phyloP scores from a whole-genome alignment of 2,113 vertebrate species.

The Amazona vittata region DNA sequence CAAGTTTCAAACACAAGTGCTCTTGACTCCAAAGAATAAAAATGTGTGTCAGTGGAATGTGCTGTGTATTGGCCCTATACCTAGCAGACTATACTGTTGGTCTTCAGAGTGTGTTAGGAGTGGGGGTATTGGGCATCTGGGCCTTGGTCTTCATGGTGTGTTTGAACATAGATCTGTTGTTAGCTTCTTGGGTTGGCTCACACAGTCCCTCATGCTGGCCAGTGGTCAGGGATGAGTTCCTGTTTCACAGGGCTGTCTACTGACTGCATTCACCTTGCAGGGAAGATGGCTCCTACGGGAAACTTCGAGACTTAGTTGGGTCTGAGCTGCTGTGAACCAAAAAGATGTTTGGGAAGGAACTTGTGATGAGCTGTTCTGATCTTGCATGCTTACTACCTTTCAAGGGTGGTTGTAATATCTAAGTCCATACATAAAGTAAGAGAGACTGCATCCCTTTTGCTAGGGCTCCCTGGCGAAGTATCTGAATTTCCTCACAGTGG shows the following conservation, averaged over 20 bases:
- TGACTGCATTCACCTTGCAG: fast-evolving
- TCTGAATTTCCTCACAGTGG: not conserved
- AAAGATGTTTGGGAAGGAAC: not conserved
- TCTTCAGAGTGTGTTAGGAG: not conserved
- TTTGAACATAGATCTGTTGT: not conserved
- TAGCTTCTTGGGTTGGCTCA: not conserved
- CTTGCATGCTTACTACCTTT: not conserved
- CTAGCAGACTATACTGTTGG: fast-evolving
- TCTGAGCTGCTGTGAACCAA: not conserved
- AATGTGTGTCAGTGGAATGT: not conserved
- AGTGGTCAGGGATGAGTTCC: fast-evolving
- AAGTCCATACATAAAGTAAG: fast-evolving
- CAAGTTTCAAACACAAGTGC: not conserved
- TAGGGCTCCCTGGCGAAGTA: not conserved
- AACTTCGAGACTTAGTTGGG: not conserved
- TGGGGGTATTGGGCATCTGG: not conserved
- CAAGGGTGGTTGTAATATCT: not conserved
- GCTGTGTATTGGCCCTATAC: not conserved
- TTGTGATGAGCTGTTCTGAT: not conserved
- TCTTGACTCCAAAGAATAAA: not conserved
- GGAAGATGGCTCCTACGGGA: not conserved
- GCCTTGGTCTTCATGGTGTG: not conserved
- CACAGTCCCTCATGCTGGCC: too few species aligned
- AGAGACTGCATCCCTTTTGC: not conserved
- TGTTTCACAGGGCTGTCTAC: fast-evolving